A percentile compares a stretch with the other conserved stretches of the same genome.
These are phyloP conservation scores for Geotrupes spiniger DNA, from an alignment of 2,888 invertebrate genomes.

Conservation along the genomic window DNA sequence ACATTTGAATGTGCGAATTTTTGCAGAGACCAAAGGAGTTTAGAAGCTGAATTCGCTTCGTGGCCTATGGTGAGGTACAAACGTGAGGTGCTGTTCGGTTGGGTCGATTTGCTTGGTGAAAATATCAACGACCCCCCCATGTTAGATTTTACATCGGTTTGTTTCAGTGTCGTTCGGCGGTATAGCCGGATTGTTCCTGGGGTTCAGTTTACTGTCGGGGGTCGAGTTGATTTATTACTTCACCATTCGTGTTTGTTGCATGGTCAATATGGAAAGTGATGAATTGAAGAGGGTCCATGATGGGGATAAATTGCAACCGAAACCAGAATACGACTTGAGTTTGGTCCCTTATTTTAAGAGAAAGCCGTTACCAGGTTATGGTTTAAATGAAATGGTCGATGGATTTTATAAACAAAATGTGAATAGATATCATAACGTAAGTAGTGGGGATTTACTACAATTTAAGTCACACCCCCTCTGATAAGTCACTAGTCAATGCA, in stretches of 20 bases:
- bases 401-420: constrained; percentile 10
- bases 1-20: not conserved
- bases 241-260: constrained; percentile 66
- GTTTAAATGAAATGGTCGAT: constrained; percentile 27
- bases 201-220: constrained; percentile 73
- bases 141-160: too few species aligned
- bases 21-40: constrained; percentile 22
- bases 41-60: constrained; percentile 68
- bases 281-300: constrained; percentile 52
- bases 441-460: too few species aligned
- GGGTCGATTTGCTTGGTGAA: constrained; percentile 80
- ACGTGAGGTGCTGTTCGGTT: constrained; percentile 77
- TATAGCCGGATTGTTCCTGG: constrained; percentile 65
- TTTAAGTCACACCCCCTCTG: too few species aligned
- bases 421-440: constrained; percentile 22
- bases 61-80: constrained; percentile 79
- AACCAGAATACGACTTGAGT: constrained; percentile 44
- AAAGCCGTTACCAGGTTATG: constrained; percentile 34
- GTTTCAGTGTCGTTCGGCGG: constrained; percentile 63
- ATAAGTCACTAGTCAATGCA: too few species aligned
- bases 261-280: constrained; percentile 55
- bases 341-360: constrained; percentile 44
- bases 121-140: too few species aligned
- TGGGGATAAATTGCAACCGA: constrained; percentile 45
- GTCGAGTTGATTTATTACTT: constrained; percentile 78